Conservation (phyloP, 1,140 invertebrate species). For the Ceratosolen fusciceps region DNA sequence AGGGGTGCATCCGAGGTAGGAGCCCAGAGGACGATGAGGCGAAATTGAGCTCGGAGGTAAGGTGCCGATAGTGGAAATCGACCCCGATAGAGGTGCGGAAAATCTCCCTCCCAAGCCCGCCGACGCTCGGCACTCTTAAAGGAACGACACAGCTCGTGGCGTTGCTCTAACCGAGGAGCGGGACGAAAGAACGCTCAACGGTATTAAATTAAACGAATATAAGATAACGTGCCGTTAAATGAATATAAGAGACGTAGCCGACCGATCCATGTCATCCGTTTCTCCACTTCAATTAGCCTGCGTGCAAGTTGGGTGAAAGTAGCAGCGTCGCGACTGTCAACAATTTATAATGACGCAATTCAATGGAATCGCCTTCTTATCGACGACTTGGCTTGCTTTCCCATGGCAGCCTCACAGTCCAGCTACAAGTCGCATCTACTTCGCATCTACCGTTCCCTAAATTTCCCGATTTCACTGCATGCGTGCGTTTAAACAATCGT, state of each 20-base stretch:
- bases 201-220: conserved; percentile 70
- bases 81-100: conserved; percentile 38
- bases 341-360: conserved; percentile 71
- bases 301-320: conserved; percentile 43
- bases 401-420: no score
- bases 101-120: conserved; percentile 39
- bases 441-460: no score
- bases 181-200: conserved; percentile 58
- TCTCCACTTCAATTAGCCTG: conserved; percentile 51
- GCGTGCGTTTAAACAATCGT: no score
- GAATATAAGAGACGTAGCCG: conserved; percentile 71
- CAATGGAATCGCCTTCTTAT: no score
- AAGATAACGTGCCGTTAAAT: conserved; percentile 71
- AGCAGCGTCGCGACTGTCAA: conserved; percentile 55
- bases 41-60: conserved; percentile 22
- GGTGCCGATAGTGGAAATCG: no score
- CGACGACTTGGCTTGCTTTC: no score
- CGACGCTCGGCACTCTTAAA: conserved; percentile 48
- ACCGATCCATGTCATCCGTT: no score
- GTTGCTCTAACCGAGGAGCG: background rate
- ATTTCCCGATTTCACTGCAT: no score
- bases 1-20: background rate
- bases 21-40: conserved; percentile 7
- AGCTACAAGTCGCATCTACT: no score
- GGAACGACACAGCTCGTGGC: conserved; percentile 42